These are phyloP conservation scores for Campopleginae sp. DNA, from an alignment of 2,888 invertebrate species.

Conservation along the genomic window DNA sequence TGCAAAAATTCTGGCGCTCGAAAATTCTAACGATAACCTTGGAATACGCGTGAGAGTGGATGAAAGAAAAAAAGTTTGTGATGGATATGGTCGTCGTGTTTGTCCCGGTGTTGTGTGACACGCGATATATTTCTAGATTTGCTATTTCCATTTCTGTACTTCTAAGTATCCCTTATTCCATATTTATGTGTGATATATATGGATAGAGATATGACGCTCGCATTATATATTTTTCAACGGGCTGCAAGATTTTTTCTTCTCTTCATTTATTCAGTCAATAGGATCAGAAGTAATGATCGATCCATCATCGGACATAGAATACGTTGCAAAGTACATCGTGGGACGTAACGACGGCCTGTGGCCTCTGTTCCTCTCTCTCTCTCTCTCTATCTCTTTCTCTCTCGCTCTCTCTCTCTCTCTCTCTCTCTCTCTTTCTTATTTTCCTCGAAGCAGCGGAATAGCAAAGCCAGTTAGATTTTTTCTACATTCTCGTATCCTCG, in stretches of 20 bases:
- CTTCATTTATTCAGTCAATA: background rate
- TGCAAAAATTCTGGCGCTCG: background rate
- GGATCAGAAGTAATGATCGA: constrained; percentile 30
- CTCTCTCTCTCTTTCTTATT: background rate
- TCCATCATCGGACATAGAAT: constrained; percentile 46
- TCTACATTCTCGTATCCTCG: background rate
- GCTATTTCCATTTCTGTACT: constrained; percentile 48
- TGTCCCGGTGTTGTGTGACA: constrained; percentile 26
- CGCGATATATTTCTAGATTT: constrained; percentile 55
- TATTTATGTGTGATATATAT: constrained; percentile 10
- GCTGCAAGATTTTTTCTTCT: constrained; percentile 3
- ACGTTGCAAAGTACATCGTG: background rate
- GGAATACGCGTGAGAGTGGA: constrained; percentile 8
- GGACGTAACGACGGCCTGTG: background rate
- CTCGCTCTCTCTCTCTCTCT: background rate
- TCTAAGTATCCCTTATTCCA: constrained; percentile 9
- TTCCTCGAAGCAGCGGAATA: background rate
- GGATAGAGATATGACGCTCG: constrained; percentile 30
- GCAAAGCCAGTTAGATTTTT: background rate
- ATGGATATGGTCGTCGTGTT: constrained; percentile 51
- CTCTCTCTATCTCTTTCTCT: background rate
- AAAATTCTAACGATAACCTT: constrained; percentile 31
- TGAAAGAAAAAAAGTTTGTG: constrained; percentile 41
- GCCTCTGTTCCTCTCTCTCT: background rate
- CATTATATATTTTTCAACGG: constrained; percentile 55